phyloP scores from a whole-genome alignment of 1,140 invertebrate species.

The Saccostrea glomerata region DNA sequence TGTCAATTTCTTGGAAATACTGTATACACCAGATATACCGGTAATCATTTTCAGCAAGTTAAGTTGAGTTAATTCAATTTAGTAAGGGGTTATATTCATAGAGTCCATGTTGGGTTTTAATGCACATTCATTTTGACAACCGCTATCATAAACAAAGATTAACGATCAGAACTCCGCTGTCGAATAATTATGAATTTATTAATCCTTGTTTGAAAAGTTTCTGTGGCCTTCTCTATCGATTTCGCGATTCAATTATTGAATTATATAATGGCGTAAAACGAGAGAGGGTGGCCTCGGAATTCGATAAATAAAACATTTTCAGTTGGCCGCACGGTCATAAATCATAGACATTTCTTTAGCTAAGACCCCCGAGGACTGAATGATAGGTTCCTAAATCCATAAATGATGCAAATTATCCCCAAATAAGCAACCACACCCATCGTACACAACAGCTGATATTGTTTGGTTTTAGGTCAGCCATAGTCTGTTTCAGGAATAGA shows the following conservation, averaged over 20 bases:
- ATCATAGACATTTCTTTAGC: slow-evolving; percentile 20
- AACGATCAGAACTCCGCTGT: not conserved
- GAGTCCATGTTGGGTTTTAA: too few relatives aligned
- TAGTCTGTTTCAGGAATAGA: slow-evolving; percentile 24
- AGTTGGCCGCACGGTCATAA: not conserved
- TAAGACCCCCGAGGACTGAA: slow-evolving; percentile 10
- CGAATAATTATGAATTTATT: not conserved
- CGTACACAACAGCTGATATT: slow-evolving; percentile 28
- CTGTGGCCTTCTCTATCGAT: not conserved
- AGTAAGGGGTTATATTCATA: too few relatives aligned
- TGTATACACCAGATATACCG: too few relatives aligned
- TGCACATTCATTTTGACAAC: not conserved
- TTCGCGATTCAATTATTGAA: slow-evolving; percentile 25
- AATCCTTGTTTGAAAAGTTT: slow-evolving; percentile 8
- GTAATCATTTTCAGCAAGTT: too few relatives aligned
- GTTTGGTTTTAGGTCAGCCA: slow-evolving; percentile 31
- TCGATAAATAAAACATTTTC: slow-evolving; percentile 1
- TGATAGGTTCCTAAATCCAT: slow-evolving; percentile 12
- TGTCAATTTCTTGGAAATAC: too few relatives aligned
- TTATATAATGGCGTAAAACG: slow-evolving; percentile 4
- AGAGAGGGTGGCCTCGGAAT: slow-evolving; percentile 23
- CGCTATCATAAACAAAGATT: slow-evolving; percentile 23
- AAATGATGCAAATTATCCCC: slow-evolving; percentile 28
- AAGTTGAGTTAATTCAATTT: too few relatives aligned
- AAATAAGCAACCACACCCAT: slow-evolving; percentile 37